Conservation (phyloP, 1,140 invertebrate genomes). For the Euborellia annulipes region DNA sequence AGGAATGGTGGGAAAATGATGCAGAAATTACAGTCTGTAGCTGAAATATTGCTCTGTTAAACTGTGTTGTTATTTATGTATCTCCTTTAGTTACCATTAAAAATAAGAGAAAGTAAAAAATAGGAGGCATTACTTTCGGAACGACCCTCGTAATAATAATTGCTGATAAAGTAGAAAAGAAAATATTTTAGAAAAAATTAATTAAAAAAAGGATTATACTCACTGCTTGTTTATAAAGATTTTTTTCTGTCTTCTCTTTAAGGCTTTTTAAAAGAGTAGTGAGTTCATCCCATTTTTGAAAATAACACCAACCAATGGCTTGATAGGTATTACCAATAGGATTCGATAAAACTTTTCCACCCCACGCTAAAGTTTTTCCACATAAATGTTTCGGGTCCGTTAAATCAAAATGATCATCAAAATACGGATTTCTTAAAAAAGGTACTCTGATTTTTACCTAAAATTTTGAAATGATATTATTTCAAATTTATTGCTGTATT, state of each 20-base stretch:
- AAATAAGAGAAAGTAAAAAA: too few relatives aligned
- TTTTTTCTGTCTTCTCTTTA: conserved; percentile 18
- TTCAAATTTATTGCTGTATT: background rate
- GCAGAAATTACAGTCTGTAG: too few relatives aligned
- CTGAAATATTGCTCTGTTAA: too few relatives aligned
- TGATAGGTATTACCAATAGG: conserved; percentile 43
- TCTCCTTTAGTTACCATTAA: too few relatives aligned
- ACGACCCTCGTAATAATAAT: too few relatives aligned
- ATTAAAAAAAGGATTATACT: too few relatives aligned
- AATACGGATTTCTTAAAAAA: conserved; percentile 62
- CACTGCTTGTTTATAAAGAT: conserved; percentile 21
- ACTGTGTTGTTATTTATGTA: too few relatives aligned
- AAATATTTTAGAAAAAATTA: too few relatives aligned
- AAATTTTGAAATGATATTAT: background rate
- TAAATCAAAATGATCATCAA: conserved; percentile 80
- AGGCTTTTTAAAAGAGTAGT: conserved; percentile 26
- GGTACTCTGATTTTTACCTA: conserved; percentile 55
- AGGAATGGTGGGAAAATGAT: too few relatives aligned
- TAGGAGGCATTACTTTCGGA: too few relatives aligned
- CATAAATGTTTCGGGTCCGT: conserved; percentile 43
- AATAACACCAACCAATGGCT: conserved; percentile 48
- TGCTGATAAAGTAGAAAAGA: conserved; percentile 1
- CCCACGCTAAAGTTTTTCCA: conserved; percentile 60
- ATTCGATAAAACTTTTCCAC: conserved; percentile 34
- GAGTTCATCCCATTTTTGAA: conserved; percentile 47